Percentiles rank a stretch among this genome's conserved stretches.
These are phyloP conservation scores for Virgularia gustaviana DNA, from an alignment of 92 coral and sea anemone genomes.

Conservation along the genomic window DNA sequence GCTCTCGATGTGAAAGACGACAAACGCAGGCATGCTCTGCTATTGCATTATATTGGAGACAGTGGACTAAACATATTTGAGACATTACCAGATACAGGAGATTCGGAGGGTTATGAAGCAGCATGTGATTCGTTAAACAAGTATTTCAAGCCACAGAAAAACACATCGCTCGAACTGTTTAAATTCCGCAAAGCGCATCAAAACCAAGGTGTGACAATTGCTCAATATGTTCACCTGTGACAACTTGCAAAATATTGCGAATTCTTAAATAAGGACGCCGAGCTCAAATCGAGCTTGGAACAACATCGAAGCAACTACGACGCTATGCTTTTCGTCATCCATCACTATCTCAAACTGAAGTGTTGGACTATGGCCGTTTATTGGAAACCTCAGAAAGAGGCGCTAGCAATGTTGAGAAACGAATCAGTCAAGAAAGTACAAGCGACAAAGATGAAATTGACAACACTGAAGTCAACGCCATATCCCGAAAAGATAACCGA, in stretches of 20 bases:
- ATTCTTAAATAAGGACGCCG: not conserved
- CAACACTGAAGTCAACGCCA: too few species aligned
- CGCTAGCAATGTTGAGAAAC: not conserved
- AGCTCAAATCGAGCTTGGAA: constrained; percentile 11
- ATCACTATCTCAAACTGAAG: not conserved
- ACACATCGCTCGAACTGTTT: constrained; percentile 1
- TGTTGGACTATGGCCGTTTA: constrained; percentile 1
- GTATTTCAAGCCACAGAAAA: constrained; percentile 7
- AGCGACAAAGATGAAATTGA: too few species aligned
- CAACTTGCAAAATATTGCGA: not conserved
- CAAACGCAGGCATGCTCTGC: not conserved
- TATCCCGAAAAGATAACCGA: too few species aligned
- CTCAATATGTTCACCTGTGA: constrained; percentile 1
- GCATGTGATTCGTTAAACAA: not conserved
- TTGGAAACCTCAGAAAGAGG: not conserved
- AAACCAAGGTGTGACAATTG: not conserved
- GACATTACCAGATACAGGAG: constrained; percentile 4
- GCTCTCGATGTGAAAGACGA: constrained; percentile 7
- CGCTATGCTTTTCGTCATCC: constrained; percentile 9
- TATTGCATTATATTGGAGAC: constrained; percentile 12
- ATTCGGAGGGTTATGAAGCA: not conserved
- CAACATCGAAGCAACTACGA: constrained; percentile 3
- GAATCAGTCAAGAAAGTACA: too few species aligned
- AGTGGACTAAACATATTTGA: constrained; percentile 1
- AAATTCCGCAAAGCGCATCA: constrained; percentile 11